phyloP scores from a whole-genome alignment of 2,797 vertebrate genomes.

The Loris lydekkerianus region DNA sequence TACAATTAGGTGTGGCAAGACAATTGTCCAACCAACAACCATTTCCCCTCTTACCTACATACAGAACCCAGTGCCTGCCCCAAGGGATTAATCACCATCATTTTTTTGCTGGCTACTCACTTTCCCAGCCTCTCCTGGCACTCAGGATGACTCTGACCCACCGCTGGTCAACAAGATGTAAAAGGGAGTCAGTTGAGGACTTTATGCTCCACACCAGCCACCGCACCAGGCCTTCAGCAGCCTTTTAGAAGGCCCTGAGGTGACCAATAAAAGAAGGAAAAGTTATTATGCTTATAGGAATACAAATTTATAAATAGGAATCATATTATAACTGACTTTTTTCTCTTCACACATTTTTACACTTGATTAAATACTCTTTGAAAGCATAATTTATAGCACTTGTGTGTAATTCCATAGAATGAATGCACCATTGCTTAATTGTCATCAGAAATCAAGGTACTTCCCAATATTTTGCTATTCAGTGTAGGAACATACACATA shows the following conservation, averaged over 20 bases:
- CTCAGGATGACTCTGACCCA: background rate
- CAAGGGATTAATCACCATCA: background rate
- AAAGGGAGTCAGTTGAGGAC: background rate
- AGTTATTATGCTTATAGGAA: background rate
- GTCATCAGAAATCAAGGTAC: background rate
- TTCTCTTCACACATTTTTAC: conserved; percentile 40
- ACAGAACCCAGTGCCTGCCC: background rate
- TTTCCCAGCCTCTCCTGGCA: background rate
- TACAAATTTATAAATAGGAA: background rate
- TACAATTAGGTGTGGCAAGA: background rate
- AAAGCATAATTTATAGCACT: background rate
- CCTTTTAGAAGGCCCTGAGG: background rate
- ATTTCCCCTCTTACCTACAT: background rate
- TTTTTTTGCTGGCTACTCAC: background rate
- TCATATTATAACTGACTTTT: background rate
- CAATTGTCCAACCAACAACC: background rate
- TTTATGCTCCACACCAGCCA: no score
- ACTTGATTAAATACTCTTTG: conserved; percentile 20
- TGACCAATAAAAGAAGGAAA: background rate
- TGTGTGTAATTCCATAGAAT: background rate
- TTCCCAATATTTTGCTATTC: background rate
- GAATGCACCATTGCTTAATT: background rate
- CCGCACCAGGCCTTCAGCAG: background rate
- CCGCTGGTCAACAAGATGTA: background rate
- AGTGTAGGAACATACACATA: background rate